Evolutionary conservation across 2,888 invertebrate genomes (phyloP).

Genomic region (Cordilura impudica): DNA sequence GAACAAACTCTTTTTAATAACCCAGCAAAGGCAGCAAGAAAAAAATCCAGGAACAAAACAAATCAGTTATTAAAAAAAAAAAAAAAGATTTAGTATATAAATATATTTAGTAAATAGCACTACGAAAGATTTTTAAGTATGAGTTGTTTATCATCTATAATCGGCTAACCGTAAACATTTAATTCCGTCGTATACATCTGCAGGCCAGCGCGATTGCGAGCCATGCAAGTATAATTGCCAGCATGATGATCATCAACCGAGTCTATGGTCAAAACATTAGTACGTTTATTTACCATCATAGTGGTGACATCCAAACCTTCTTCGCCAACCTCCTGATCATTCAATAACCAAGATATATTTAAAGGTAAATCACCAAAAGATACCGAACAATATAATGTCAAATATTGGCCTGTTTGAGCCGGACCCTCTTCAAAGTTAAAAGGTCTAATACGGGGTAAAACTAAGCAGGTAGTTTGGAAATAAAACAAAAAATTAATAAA

Average conservation of each 20-base stretch:
- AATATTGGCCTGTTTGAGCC: constrained; percentile 86
- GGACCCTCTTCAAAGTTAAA: constrained; percentile 88
- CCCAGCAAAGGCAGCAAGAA: constrained; percentile 10
- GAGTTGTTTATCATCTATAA: too few species aligned
- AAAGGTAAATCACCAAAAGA: constrained; percentile 89
- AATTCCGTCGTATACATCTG: constrained; percentile 84
- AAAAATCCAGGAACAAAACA: neutral
- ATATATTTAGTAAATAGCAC: neutral
- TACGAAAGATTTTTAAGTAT: neutral
- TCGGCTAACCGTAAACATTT: constrained; percentile 84
- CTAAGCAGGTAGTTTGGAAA: constrained; percentile 79
- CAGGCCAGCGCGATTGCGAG: constrained; percentile 85
- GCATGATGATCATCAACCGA: constrained; percentile 83
- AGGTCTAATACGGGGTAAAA: constrained; percentile 88
- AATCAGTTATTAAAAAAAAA: constrained; percentile 2
- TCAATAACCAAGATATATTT: constrained; percentile 86
- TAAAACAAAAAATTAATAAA: constrained; percentile 49
- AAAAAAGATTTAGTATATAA: constrained; percentile 1
- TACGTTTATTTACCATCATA: constrained; percentile 79
- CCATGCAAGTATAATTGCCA: constrained; percentile 87
- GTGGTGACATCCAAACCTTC: constrained; percentile 82
- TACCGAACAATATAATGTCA: constrained; percentile 84
- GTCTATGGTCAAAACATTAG: constrained; percentile 82
- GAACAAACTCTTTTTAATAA: constrained; percentile 5
- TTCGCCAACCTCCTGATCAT: constrained; percentile 81